These are phyloP conservation scores for Enteromius thamalakanensis DNA, from an alignment of 2,797 vertebrate species.

Conservation along the genomic window DNA sequence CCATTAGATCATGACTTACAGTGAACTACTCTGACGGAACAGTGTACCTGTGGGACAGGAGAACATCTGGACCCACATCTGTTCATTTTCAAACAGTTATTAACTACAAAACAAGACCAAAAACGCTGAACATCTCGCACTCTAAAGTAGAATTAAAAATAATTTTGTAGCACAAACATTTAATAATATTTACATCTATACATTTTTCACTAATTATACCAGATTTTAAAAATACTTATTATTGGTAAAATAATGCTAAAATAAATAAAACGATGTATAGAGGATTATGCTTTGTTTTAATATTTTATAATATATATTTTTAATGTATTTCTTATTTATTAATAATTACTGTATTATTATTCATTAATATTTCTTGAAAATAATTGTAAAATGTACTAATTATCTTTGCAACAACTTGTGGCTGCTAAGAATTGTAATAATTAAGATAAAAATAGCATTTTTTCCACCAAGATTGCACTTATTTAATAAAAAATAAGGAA, in stretches of 20 bases:
- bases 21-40: background rate
- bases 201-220: background rate
- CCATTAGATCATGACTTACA: constrained; percentile 28
- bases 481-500: too few relatives aligned
- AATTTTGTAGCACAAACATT: background rate
- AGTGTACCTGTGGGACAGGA: background rate
- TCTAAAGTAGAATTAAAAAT: background rate
- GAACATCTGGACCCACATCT: background rate
- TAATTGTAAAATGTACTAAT: too few relatives aligned
- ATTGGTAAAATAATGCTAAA: background rate
- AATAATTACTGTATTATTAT: background rate
- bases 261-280: background rate
- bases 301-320: background rate
- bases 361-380: background rate
- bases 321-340: background rate
- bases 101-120: background rate
- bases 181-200: background rate
- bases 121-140: background rate
- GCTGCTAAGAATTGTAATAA: too few relatives aligned
- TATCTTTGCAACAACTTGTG: too few relatives aligned
- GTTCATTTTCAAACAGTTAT: background rate
- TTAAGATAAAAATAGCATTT: too few relatives aligned
- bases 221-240: background rate
- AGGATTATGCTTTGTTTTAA: background rate
- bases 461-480: too few relatives aligned